phyloP scores from a whole-genome alignment of 2,797 vertebrate species.

The Acrocephalus scirpaceus region DNA sequence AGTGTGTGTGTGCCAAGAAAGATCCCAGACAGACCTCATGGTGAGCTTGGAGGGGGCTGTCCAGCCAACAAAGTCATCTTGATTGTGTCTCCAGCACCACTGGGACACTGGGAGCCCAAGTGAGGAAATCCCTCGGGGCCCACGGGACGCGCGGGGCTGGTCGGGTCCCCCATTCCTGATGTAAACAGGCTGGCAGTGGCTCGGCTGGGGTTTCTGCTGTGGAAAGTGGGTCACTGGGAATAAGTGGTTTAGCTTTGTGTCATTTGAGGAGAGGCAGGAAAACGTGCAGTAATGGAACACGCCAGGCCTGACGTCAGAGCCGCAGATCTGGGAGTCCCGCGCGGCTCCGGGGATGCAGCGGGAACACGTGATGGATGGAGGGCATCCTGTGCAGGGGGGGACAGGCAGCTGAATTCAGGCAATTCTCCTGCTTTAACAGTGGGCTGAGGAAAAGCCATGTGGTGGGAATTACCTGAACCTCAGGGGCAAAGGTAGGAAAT shows the following conservation, averaged over 20 bases:
- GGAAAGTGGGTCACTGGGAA: constrained; percentile 31
- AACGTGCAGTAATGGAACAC: neutral
- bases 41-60: neutral
- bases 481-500: neutral
- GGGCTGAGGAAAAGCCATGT: fast-evolving
- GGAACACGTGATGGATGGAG: fast-evolving
- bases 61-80: fast-evolving
- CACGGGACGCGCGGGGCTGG: neutral
- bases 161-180: neutral
- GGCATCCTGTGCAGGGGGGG: neutral
- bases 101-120: neutral
- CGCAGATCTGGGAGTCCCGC: fast-evolving
- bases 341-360: fast-evolving
- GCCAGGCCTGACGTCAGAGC: neutral
- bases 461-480: neutral
- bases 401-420: neutral
- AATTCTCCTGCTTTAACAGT: fast-evolving
- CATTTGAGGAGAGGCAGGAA: constrained; percentile 13
- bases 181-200: neutral
- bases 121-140: neutral
- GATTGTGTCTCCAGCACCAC: fast-evolving
- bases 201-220: neutral
- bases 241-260: neutral
- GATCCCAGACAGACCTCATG: neutral
- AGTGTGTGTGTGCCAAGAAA: neutral